Percentiles rank a stretch among this genome's conserved stretches.
phyloP scores from a whole-genome alignment of 2,888 invertebrate species.

The Drosophila stalkeri region DNA sequence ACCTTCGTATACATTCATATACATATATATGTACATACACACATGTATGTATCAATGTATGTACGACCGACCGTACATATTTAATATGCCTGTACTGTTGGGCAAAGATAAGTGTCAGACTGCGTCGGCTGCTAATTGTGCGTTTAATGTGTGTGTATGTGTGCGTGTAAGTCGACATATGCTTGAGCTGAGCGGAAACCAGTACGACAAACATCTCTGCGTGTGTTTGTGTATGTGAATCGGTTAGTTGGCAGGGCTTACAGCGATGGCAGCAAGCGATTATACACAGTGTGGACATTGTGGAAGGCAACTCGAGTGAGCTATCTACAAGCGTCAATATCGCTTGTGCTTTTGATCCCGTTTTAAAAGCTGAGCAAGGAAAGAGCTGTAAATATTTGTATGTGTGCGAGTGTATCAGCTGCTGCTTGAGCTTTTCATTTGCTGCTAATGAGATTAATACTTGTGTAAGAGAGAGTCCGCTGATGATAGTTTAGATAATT shows the following conservation, averaged over 20 bases:
- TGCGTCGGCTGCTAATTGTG: background rate
- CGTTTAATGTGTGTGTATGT: slow-evolving; percentile 3
- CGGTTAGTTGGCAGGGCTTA: background rate
- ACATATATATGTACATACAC: background rate
- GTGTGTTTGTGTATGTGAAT: background rate
- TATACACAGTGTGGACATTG: background rate
- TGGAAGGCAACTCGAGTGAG: background rate
- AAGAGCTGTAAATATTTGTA: background rate
- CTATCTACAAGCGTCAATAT: background rate
- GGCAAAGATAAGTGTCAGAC: background rate
- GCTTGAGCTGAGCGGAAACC: slow-evolving; percentile 1
- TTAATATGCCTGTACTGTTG: background rate
- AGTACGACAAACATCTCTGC: background rate
- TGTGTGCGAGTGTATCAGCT: background rate
- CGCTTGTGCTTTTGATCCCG: background rate
- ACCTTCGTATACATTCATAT: too few species aligned
- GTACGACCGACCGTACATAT: too few species aligned
- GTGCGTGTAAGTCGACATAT: background rate
- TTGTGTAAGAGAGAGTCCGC: background rate
- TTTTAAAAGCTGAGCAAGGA: background rate
- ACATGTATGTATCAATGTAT: background rate
- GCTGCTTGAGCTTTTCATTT: background rate
- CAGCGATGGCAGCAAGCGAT: background rate
- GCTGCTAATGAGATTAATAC: background rate
- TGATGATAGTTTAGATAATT: background rate